Base-by-base conservation (phyloP, 2,888 invertebrate genomes). In the Limenitis camilla region DNA sequence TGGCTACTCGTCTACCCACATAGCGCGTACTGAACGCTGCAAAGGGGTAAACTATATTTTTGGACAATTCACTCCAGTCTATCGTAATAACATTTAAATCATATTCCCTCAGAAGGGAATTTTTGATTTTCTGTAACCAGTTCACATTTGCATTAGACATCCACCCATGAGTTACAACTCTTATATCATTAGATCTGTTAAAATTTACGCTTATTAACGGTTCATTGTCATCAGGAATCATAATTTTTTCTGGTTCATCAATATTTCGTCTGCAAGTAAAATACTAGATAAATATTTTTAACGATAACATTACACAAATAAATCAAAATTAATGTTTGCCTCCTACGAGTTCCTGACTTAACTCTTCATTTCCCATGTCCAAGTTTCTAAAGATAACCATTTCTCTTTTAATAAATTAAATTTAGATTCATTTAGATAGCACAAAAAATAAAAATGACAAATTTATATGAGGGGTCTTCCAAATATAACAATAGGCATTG, bases 151-250 rank as follows among this genome's bases (percentile, higher is more conserved):
- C 83, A 44, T 69, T 69, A 0, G 88, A 83, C 46, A 83, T 66
- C 90, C 90, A 91, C 0, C 88, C 88, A 60, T 91, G 91, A 4
- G 90, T 89, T 9, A 90, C 53, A 9, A 88, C 77, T 69, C 84
- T 89, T 1, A 88, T 72, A 3, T 75, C 66, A 57, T 88, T 87
- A 1, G 75, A 73, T 2, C 65, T 60, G 61, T 89, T 78, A 53
- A 88, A 87, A 60, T 73, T 72, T 41, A 59, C 52, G 56, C 82
- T 88, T 28, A 62, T 60, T 28, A 81, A 61, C 6, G 49, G 33
- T 29, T 59, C 38, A 6, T 66, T 57, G n/a, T 66, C 60, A 42
- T 63, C 62, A 1, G 78, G 71, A 41, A 78, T 63, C 10, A 44
- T 50, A 19, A 87, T 56, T 19, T 61, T 52, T 66, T 86, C 86